Base-by-base conservation (phyloP, 37 sponge, comb jelly and placozoan genomes). In the Petrosia ficiformis region DNA sequence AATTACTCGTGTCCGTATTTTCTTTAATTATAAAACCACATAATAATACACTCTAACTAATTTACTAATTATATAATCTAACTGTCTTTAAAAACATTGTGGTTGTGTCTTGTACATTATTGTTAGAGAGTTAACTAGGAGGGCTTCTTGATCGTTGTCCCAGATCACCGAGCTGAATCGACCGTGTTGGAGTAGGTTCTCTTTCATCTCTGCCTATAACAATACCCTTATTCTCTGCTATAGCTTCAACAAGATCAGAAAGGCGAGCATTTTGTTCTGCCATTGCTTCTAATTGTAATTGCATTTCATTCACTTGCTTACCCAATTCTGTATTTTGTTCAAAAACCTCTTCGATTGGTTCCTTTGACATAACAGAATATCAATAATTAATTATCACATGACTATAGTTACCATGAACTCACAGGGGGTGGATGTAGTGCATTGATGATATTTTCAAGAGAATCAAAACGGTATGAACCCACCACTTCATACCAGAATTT, bases 291-390 rank as follows among this genome's bases (percentile, higher is more conserved):
- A 84, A 25, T 11, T 59, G 29, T 29, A 71, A 56, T 31, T 44
- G 26, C 77, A 84, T 76, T 5, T 71, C 14, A 10, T 43, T 65
- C 52, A 84, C 37, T 1, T 71, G 64, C 11, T 2, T 26, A 4
- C 71, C 36, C 40, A 84, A 72, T 0, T 35, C 8, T 25, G 44
- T 61, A 1, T 61, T 84, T 65, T 84, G 78, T 2, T 4, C 4
- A 39, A 77, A 78, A 6, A 84, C 73, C 64, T 84, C 72, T 72
- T 77, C 77, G 34, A 84, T 70, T 54, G 84, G 84, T 0, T 36
- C 44, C 84, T 84, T 37, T 21, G 14, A 28, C 5, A 11, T 61
- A 61, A 26, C 63, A 61, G 6, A n/a, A 61, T 29, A 26, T 61
- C n/a, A 11, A 61, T 8, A n/a, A 61, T 48, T 48, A 14, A 19